These are phyloP conservation scores for Tenthredo distinguenda DNA, from an alignment of 2,888 invertebrate genomes.

Conservation along the genomic window DNA sequence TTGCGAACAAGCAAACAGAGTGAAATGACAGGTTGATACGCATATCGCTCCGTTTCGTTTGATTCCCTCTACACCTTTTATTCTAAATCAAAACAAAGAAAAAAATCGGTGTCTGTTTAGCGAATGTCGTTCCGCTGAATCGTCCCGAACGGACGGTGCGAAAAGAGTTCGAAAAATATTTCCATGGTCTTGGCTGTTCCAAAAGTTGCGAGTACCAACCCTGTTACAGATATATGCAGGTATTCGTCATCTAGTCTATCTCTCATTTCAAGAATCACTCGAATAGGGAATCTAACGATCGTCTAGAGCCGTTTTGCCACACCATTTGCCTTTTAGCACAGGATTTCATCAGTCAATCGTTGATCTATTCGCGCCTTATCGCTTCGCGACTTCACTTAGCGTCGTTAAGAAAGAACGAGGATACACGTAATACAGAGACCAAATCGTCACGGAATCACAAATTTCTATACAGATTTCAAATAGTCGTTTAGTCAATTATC, in stretches of 20 bases:
- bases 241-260: neutral
- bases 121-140: neutral
- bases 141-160: neutral
- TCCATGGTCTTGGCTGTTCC: neutral
- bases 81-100: neutral
- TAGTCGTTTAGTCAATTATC: neutral
- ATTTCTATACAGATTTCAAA: neutral
- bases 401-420: conserved; percentile 16
- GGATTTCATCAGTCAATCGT: neutral
- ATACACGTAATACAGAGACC: neutral
- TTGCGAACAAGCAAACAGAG: neutral
- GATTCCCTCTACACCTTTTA: conserved; percentile 5
- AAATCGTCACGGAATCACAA: neutral
- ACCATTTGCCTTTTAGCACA: neutral
- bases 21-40: neutral
- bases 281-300: neutral
- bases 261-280: neutral
- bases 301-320: neutral
- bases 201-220: neutral
- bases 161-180: neutral
- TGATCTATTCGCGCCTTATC: neutral
- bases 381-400: neutral
- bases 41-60: neutral
- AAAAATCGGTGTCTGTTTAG: neutral
- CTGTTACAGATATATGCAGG: too few relatives aligned